These are phyloP conservation scores for Mungos mungo DNA, from an alignment of 2,113 vertebrate genomes.

Conservation along the genomic window DNA sequence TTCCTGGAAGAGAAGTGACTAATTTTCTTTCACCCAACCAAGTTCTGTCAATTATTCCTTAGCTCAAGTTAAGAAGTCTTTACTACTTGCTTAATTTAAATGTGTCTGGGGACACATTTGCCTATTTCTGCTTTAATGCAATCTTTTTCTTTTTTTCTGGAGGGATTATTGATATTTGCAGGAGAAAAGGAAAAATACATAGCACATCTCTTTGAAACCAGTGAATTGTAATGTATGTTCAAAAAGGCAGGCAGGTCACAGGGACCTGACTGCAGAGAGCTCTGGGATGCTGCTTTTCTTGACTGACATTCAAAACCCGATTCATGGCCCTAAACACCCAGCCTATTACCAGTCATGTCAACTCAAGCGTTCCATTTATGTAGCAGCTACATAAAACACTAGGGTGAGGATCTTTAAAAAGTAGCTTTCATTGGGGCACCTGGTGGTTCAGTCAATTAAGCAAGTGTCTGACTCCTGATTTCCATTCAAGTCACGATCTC, in stretches of 20 bases:
- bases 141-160: not conserved
- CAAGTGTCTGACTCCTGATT: too few species aligned
- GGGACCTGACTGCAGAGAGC: not conserved
- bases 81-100: not conserved
- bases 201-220: not conserved
- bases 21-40: not conserved
- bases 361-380: not conserved
- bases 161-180: not conserved
- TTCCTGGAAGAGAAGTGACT: not conserved
- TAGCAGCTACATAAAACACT: not conserved
- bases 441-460: too few species aligned
- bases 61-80: not conserved
- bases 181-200: not conserved
- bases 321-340: not conserved
- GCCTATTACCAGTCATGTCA: not conserved
- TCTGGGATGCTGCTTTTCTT: too few species aligned
- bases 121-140: not conserved
- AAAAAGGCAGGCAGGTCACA: not conserved
- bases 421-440: not conserved
- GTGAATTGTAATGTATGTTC: not conserved
- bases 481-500: too few species aligned
- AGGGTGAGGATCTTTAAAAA: not conserved
- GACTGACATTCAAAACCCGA: not conserved
- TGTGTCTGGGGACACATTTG: not conserved
- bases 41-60: not conserved